phyloP scores from a whole-genome alignment of 2,888 invertebrate genomes.

The Eremobia ochroleuca region DNA sequence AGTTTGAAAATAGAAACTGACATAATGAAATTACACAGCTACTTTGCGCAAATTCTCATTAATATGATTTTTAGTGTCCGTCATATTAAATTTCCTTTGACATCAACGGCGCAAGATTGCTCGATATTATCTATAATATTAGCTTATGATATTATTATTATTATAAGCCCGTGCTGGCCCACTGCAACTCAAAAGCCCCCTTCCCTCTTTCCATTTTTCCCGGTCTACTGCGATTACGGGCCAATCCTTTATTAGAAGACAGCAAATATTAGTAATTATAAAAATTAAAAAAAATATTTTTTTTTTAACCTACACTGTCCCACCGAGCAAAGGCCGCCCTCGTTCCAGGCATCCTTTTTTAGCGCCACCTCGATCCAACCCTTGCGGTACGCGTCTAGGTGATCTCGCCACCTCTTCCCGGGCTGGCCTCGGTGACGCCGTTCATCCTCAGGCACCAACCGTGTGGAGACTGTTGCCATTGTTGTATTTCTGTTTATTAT shows the following conservation, averaged over 20 bases:
- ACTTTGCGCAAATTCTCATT: not conserved
- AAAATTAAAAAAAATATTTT: too few relatives aligned
- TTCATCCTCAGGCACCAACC: too few relatives aligned
- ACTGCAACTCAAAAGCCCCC: not conserved
- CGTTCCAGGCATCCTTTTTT: too few relatives aligned
- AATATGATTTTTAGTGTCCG: not conserved
- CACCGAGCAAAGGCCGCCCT: too few relatives aligned
- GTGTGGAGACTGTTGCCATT: too few relatives aligned
- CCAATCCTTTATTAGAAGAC: not conserved
- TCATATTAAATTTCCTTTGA: not conserved
- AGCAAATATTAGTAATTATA: not conserved
- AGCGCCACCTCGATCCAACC: too few relatives aligned
- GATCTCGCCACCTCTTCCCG: too few relatives aligned
- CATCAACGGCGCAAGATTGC: not conserved
- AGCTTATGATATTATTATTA: not conserved
- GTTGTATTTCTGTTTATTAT: not conserved
- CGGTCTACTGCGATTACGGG: not conserved
- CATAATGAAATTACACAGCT: not conserved
- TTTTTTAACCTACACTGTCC: too few relatives aligned
- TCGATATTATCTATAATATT: not conserved
- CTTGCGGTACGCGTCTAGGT: too few relatives aligned
- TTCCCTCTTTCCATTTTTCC: not conserved
- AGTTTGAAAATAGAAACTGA: constrained; percentile 4
- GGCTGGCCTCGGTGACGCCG: too few relatives aligned
- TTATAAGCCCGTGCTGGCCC: too few relatives aligned